Evolutionary conservation across 2,888 invertebrate genomes (phyloP).

Genomic region (Folsomia candida): DNA sequence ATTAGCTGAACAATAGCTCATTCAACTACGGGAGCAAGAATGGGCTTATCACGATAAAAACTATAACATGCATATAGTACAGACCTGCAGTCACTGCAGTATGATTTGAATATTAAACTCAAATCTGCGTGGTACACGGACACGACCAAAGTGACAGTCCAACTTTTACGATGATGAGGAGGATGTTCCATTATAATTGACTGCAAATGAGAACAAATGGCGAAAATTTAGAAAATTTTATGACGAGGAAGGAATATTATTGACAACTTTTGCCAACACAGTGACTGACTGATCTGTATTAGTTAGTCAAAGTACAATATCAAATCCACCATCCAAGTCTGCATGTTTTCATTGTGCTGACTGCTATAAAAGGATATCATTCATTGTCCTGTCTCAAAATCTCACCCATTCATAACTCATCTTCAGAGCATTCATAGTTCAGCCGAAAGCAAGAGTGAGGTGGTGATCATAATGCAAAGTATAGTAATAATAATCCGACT

Average conservation of each 20-base stretch:
- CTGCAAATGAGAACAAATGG: background rate
- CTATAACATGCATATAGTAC: too few relatives aligned
- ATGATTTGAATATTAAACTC: background rate
- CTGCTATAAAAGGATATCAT: slow-evolving; percentile 4
- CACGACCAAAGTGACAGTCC: background rate
- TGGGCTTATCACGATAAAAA: background rate
- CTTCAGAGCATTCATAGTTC: background rate
- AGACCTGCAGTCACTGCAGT: too few relatives aligned
- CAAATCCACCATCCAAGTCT: background rate
- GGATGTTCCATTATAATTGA: background rate
- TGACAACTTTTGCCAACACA: background rate
- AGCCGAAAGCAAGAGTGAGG: background rate
- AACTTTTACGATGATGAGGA: background rate
- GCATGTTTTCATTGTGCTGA: background rate
- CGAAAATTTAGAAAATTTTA: background rate
- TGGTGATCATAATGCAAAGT: background rate
- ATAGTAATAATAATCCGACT: background rate
- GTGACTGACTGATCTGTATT: background rate
- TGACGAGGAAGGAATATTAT: background rate
- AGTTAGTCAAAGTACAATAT: background rate
- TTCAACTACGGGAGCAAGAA: background rate
- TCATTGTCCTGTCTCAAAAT: background rate
- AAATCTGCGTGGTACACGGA: background rate
- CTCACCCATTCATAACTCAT: background rate
- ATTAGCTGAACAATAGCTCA: background rate